Evolutionary conservation across 2,888 invertebrate species (phyloP).

Genomic region (Caenorhabditis japonica): DNA sequence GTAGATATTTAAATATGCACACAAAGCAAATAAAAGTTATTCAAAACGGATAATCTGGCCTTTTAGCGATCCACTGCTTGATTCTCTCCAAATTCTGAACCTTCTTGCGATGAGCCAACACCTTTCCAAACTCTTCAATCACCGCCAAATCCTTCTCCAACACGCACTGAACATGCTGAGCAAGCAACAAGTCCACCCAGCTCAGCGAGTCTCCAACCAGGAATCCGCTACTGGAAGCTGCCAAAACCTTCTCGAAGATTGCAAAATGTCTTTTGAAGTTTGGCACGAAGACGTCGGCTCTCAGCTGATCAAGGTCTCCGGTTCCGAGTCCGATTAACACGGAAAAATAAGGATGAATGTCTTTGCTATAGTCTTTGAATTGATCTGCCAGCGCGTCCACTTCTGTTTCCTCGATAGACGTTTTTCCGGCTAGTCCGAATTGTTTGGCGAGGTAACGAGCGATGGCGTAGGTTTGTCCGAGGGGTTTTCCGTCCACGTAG

Average conservation of each 20-base stretch:
- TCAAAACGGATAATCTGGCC: constrained; percentile 65
- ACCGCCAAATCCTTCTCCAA: constrained; percentile 59
- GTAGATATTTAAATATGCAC: too few species aligned
- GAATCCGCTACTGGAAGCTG: constrained; percentile 63
- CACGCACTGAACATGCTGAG: constrained; percentile 62
- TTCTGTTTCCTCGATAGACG: constrained; percentile 58
- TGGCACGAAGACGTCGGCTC: constrained; percentile 62
- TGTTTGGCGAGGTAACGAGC: constrained; percentile 60
- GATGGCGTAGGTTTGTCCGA: constrained; percentile 64
- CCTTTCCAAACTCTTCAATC: constrained; percentile 63
- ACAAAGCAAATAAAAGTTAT: too few species aligned
- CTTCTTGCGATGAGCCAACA: constrained; percentile 64
- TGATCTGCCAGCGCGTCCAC: constrained; percentile 67
- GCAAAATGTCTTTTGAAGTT: constrained; percentile 65
- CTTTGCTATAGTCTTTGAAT: constrained; percentile 59
- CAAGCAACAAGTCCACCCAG: constrained; percentile 68
- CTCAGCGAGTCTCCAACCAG: constrained; percentile 63
- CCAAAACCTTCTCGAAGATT: constrained; percentile 58
- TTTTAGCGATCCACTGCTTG: constrained; percentile 65
- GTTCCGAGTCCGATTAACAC: constrained; percentile 55
- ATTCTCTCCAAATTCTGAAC: constrained; percentile 65
- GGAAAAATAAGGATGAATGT: constrained; percentile 50
- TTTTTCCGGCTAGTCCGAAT: constrained; percentile 61
- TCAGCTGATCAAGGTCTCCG: constrained; percentile 53
- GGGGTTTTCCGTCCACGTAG: constrained; percentile 62